Evolutionary conservation across 2,888 invertebrate species (phyloP).

Genomic region (Noctuana brunneofusca): DNA sequence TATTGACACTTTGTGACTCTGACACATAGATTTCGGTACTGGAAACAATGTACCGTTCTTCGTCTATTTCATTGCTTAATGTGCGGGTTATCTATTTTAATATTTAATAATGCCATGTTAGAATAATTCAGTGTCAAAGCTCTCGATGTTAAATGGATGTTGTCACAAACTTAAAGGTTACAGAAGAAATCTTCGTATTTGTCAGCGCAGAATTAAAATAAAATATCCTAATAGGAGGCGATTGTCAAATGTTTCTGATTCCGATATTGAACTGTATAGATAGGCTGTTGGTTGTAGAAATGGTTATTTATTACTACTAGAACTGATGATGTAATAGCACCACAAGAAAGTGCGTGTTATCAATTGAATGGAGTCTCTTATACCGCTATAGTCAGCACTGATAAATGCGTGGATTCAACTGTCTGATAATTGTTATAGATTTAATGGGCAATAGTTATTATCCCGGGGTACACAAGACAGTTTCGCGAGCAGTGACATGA

Average conservation of each 20-base stretch:
- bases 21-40: conserved; percentile 18
- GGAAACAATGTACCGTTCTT: background rate
- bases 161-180: conserved; percentile 20
- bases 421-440: conserved; percentile 25
- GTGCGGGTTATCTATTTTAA: conserved; percentile 18
- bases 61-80: conserved; percentile 18
- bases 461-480: conserved; percentile 21
- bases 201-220: conserved; percentile 9
- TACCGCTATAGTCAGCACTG: conserved; percentile 2
- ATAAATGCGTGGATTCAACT: conserved; percentile 19
- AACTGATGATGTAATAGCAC: background rate
- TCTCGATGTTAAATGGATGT: conserved; percentile 28
- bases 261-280: background rate
- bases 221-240: background rate
- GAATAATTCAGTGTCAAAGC: conserved; percentile 26
- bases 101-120: conserved; percentile 25
- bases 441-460: conserved; percentile 24
- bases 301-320: background rate
- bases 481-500: conserved; percentile 24
- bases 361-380: background rate
- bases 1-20: background rate
- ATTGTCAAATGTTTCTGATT: background rate
- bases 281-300: background rate
- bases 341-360: background rate
- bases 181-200: conserved; percentile 18